These are phyloP conservation scores for Drosophila navojoa DNA, from an alignment of 1,140 invertebrate species.

Conservation along the genomic window DNA sequence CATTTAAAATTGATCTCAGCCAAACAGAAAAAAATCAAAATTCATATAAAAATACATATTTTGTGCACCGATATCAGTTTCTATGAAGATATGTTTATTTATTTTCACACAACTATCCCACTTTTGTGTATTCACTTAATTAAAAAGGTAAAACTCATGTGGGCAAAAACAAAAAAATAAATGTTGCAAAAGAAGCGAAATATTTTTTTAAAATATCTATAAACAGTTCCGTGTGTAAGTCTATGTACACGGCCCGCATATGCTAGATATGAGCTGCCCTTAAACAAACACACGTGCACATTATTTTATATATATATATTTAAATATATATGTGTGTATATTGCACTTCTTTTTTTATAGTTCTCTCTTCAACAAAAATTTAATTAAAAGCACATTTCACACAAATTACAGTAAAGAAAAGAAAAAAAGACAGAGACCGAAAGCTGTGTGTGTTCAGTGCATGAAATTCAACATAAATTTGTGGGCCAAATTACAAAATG, in stretches of 20 bases:
- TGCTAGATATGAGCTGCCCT: constrained; percentile 1
- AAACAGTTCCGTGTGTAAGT: background rate
- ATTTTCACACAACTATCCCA: background rate
- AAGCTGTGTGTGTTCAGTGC: constrained; percentile 15
- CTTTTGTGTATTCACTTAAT: constrained; percentile 1
- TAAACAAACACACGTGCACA: constrained; percentile 15
- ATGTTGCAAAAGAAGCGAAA: background rate
- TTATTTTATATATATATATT: constrained; percentile 1
- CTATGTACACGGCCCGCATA: background rate
- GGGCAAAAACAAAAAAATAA: too few species aligned
- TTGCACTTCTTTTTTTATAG: constrained; percentile 12
- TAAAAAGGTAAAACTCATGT: constrained; percentile 9
- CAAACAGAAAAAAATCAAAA: background rate
- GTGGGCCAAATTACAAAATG: constrained; percentile 34
- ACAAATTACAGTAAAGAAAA: constrained; percentile 2
- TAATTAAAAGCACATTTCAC: constrained; percentile 54
- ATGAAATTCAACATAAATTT: constrained; percentile 36
- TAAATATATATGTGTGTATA: too few species aligned
- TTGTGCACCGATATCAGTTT: background rate
- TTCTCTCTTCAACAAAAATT: constrained; percentile 33
- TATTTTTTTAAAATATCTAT: constrained; percentile 2
- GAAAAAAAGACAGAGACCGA: background rate
- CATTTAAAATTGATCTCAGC: constrained; percentile 23
- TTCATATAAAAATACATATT: background rate
- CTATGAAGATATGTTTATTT: background rate